Percentiles rank a stretch among this genome's conserved stretches.
phyloP scores from a whole-genome alignment of 1,140 invertebrate genomes.

The Diuraphis noxia region DNA sequence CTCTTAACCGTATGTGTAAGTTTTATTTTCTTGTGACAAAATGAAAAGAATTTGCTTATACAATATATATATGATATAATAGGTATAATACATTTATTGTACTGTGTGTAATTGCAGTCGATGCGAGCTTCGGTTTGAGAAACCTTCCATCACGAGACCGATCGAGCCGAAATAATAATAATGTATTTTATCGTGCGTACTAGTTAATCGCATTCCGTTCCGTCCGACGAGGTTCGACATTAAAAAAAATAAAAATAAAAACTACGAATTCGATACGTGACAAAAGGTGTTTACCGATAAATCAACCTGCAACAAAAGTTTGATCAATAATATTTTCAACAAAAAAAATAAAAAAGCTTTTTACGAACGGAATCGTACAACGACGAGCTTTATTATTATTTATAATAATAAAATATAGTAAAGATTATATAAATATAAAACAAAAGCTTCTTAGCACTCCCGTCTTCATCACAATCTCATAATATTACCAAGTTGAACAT shows the following conservation, averaged over 20 bases:
- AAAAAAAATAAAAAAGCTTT: background rate
- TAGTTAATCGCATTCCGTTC: background rate
- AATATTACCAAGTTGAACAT: background rate
- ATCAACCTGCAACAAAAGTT: background rate
- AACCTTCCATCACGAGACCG: background rate
- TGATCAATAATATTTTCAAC: background rate
- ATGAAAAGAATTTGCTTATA: background rate
- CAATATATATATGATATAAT: no score
- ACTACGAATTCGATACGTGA: background rate
- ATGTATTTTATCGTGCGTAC: background rate
- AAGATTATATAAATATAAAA: background rate
- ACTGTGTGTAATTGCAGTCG: background rate
- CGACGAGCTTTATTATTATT: background rate
- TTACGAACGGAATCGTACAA: background rate
- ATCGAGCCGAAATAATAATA: background rate
- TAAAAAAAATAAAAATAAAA: background rate
- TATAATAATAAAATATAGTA: no score
- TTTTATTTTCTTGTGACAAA: background rate
- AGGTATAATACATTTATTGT: background rate
- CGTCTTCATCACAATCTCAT: background rate
- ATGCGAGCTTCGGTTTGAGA: background rate
- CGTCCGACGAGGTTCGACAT: background rate
- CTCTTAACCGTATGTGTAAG: background rate
- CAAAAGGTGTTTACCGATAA: background rate
- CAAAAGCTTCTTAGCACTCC: background rate